These are phyloP conservation scores for Odobenus rosmarus DNA, from an alignment of 2,113 vertebrate species.

Conservation along the genomic window DNA sequence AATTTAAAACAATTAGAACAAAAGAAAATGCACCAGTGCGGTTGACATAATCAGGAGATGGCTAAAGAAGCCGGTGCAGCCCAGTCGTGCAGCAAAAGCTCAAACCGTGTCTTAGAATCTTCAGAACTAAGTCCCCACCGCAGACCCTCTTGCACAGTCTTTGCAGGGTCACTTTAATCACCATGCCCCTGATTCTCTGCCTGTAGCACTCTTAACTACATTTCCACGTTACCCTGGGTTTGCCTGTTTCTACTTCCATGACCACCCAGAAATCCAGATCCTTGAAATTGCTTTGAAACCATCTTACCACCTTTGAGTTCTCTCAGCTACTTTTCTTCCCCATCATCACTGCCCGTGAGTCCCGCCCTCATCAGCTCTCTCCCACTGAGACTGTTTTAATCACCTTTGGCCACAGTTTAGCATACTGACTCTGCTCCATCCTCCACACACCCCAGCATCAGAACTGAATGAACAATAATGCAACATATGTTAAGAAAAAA, in stretches of 20 bases:
- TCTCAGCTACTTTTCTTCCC: background rate
- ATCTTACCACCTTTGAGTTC: conserved; percentile 17
- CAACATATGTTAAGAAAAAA: too few relatives aligned
- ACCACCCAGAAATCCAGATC: background rate
- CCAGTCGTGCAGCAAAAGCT: background rate
- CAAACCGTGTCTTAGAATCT: background rate
- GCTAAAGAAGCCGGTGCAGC: background rate
- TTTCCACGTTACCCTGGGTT: background rate
- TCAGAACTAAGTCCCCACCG: background rate
- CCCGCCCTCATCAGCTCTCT: background rate
- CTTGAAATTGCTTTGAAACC: conserved; percentile 24
- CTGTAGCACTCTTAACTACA: background rate
- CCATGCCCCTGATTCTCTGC: background rate
- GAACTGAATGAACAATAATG: background rate
- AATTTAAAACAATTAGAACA: background rate
- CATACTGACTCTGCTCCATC: background rate
- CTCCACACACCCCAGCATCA: background rate
- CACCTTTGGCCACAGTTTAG: background rate
- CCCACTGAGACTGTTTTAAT: background rate
- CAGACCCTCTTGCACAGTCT: background rate
- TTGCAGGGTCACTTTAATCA: background rate
- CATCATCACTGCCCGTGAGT: background rate
- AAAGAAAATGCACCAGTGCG: background rate
- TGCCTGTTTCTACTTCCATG: background rate
- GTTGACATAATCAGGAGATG: background rate